Percentiles rank a stretch among this genome's conserved stretches.
phyloP scores from a whole-genome alignment of 1,140 invertebrate genomes.

The Neotoxoptera formosana region DNA sequence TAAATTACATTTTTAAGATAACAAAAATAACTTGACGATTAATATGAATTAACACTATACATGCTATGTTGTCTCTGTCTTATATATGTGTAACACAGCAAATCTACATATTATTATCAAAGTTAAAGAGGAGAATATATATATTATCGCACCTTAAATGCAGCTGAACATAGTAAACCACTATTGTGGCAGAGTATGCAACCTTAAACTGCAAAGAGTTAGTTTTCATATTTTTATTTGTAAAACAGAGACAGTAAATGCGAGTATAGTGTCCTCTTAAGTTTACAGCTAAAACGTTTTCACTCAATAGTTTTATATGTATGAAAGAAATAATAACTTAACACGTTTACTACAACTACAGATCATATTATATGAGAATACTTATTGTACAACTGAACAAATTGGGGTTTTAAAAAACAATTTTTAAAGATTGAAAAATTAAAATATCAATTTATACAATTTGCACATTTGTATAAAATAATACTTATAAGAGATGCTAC shows the following conservation, averaged over 20 bases:
- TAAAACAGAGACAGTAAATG: not conserved
- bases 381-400: no score
- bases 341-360: no score
- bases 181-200: not conserved
- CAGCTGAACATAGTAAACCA: not conserved
- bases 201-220: not conserved
- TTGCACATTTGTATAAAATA: no score
- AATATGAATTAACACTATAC: not conserved
- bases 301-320: no score
- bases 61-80: not conserved
- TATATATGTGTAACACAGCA: not conserved
- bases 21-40: not conserved
- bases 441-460: no score
- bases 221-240: not conserved
- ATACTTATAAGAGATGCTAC: no score
- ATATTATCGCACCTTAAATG: not conserved
- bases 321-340: no score
- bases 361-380: no score
- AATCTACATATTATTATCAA: not conserved
- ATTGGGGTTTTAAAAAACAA: no score
- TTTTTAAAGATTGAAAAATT: no score
- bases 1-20: not conserved
- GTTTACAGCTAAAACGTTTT: not conserved
- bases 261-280: not conserved
- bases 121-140: not conserved